Percentiles rank a stretch among this genome's conserved stretches.
Conservation (phyloP, 2,113 vertebrate species). For the Brachyhypopomus gauderio region DNA sequence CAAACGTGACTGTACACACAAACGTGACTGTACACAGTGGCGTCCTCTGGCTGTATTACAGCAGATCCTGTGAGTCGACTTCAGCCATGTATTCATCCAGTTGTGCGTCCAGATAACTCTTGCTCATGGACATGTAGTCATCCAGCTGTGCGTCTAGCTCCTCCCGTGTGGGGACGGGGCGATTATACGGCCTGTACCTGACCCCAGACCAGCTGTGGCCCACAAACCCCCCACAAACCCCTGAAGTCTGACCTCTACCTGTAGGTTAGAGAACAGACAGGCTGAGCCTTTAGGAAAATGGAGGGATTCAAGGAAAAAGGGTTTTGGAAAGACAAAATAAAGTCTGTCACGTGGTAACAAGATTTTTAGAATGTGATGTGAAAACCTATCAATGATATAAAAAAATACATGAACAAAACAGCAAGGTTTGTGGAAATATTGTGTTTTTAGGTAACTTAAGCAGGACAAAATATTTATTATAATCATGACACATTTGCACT, state of each 20-base stretch:
- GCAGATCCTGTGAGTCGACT: slow-evolving; percentile 76
- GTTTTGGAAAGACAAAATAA: neutral
- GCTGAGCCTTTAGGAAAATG: too few relatives aligned
- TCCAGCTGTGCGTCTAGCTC: slow-evolving; percentile 90
- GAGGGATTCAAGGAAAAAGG: neutral
- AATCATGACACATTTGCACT: too few relatives aligned
- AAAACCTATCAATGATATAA: too few relatives aligned
- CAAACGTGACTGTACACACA: too few relatives aligned
- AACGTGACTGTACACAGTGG: neutral
- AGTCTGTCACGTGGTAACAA: neutral
- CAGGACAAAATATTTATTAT: too few relatives aligned
- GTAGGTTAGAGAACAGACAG: slow-evolving; percentile 56
- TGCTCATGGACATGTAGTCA: slow-evolving; percentile 88
- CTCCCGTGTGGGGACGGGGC: slow-evolving; percentile 74
- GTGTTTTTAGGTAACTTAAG: too few relatives aligned
- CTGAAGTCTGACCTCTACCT: slow-evolving; percentile 71
- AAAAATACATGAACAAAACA: too few relatives aligned
- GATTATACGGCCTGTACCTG: slow-evolving; percentile 57
- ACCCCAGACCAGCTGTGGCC: slow-evolving; percentile 71
- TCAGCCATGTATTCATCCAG: slow-evolving; percentile 94
- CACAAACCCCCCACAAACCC: slow-evolving; percentile 76
- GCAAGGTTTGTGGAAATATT: too few relatives aligned
- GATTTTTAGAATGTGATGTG: too few relatives aligned
- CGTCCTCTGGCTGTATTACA: slow-evolving; percentile 60
- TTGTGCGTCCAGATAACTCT: slow-evolving; percentile 83